Evolutionary conservation across 2,797 vertebrate genomes (phyloP).

Genomic region (Kryptolebias ocellatus): DNA sequence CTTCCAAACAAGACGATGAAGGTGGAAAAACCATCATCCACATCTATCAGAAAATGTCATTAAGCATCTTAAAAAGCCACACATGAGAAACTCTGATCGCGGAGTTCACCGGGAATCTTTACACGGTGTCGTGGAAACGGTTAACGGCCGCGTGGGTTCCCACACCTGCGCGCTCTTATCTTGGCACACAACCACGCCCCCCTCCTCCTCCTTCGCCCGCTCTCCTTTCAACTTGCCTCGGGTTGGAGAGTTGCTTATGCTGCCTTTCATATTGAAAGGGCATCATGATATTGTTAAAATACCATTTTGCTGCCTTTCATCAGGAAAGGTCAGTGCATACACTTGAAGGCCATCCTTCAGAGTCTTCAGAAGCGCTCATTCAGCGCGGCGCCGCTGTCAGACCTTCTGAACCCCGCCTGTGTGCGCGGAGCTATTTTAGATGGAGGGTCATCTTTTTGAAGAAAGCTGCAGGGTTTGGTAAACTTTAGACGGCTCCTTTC

Average conservation of each 20-base stretch:
- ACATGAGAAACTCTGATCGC: background rate
- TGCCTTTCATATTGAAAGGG: conserved; percentile 82
- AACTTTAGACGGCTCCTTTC: conserved; percentile 51
- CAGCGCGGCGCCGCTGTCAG: conserved; percentile 65
- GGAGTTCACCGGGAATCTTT: background rate
- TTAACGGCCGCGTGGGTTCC: conserved; percentile 25
- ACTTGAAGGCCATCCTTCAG: conserved; percentile 79
- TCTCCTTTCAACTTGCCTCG: conserved; percentile 58
- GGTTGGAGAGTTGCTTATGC: conserved; percentile 68
- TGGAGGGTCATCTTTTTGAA: conserved; percentile 69
- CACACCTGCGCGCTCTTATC: conserved; percentile 31
- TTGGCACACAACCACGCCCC: conserved; percentile 10
- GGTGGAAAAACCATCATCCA: no score
- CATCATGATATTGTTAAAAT: conserved; percentile 85
- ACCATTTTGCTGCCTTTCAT: conserved; percentile 82
- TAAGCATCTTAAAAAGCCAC: no score
- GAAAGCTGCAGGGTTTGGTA: conserved; percentile 39
- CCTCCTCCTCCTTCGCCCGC: conserved; percentile 25
- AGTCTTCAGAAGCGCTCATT: conserved; percentile 73
- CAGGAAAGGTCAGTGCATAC: conserved; percentile 84
- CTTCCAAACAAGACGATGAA: no score
- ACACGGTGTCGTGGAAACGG: conserved; percentile 35
- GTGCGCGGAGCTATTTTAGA: conserved; percentile 71
- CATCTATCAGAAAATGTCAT: no score
- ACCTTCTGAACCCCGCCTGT: conserved; percentile 69